Base-by-base conservation (phyloP, 2,797 vertebrate species). In the Percopsis omiscomaycus region DNA sequence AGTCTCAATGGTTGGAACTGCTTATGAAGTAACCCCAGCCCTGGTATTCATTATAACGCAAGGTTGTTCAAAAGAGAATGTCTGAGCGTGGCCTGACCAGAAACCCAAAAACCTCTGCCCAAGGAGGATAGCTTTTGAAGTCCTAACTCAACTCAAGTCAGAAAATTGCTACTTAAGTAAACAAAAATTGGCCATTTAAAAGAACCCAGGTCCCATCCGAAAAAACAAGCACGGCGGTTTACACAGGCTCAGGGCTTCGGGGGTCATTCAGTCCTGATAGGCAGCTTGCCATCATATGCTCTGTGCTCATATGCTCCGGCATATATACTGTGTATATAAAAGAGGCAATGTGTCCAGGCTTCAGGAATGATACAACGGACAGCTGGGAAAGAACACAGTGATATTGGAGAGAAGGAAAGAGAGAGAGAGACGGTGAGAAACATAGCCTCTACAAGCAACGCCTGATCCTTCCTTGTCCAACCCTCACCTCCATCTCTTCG, bases 401-500 rank as follows among this genome's bases (percentile, higher is more conserved):
- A 53, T 53, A 3, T 11, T 27, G 65, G 52, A 53, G 15, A 14
- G 22, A 58, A 2, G 59, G 42, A 72, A 42, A 68, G 9, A 64
- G 28, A 27, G 51, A 2, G 6, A 12, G 51, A 9, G 51, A 53
- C 16, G 8, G 2, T 53, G 65, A 45, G 49, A 12, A 16, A 58
- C 1, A 57, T 44, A 72, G 59, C 64, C 48, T 59, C 64, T 68
- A 49, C 28, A 64, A 48, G 58, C 54, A 6, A 55, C 59, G 64
- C 68, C 66, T 73, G 64, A 78, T 64, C 59, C 58, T 50, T 11
- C 64, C 54, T 52, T 71, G 44, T 58, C 45, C 45, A 59, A 28
- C 48, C 29, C 68, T 66, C 62, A 8, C 22, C 45, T 28, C 22
- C 22, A 15, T 54, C 52, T 22, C 13, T 37, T 30, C 30, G 10